Evolutionary conservation across 2,888 invertebrate species (phyloP), one percentile per base, ranked within the genome.

Genomic region (Athripsodes cinereus): DNA sequence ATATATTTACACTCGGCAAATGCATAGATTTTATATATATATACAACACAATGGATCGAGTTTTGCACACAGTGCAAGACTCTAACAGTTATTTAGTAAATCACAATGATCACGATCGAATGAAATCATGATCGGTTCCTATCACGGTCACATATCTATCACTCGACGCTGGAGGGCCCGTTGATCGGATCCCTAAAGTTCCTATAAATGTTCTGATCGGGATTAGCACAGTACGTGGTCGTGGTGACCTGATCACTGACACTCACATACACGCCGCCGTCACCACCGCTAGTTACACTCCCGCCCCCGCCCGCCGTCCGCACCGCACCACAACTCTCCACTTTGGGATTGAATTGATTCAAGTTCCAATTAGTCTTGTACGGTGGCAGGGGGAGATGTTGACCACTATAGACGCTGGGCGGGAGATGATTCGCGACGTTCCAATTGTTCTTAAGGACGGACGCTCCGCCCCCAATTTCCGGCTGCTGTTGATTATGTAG

Each of bases 391-490:
- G 62, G 55, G 58, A 16, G 58, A 52, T 22, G 61, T 20, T 53
- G 60, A 16, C 56, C 62, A 44, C 44, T n/a, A n/a, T n/a, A n/a
- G n/a, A n/a, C n/a, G n/a, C n/a, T n/a, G 1, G 78, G 78, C 63
- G 77, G 77, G 67, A 75, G 75, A 50, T 75, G 75, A 19, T 55
- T 55, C 20, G 47, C n/a, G 2, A 20, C 21, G 21, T 47, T 61
- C 61, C 61, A 61, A 18, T 47, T 52, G n/a, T 31, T 26, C 46
- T 51, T 52, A 5, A 50, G 47, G 2, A 53, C 49, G 18, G 46
- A 22, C 63, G 75, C 76, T n/a, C n/a, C n/a, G n/a, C n/a, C n/a
- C 1, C 77, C 71, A 72, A 75, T 68, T 72, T 75, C 72, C 1
- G 78, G 78, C n/a, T n/a, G n/a, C n/a, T n/a, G n/a, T n/a, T n/a